phyloP scores from a whole-genome alignment of 2,797 vertebrate species.

The Hoplostethus atlanticus region DNA sequence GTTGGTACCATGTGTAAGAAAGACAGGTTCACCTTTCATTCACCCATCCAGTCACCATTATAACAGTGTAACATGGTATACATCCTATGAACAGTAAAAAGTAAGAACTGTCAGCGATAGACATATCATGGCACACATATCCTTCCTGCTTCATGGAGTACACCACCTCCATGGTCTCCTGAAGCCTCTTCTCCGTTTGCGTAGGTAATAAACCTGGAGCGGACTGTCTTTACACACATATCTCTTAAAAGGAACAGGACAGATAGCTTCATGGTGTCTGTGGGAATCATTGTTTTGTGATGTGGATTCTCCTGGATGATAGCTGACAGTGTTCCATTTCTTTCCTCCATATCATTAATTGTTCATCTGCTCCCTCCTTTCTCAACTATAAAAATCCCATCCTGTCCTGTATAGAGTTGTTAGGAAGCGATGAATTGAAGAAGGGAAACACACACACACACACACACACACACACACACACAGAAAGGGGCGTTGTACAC shows the following conservation, averaged over 20 bases:
- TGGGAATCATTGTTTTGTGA: neutral
- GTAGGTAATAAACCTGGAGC: conserved; percentile 36
- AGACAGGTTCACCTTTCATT: conserved; percentile 15
- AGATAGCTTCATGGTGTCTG: neutral
- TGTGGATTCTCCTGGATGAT: neutral
- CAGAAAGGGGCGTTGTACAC: too few species aligned
- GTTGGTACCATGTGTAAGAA: conserved; percentile 2
- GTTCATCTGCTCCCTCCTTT: conserved; percentile 25
- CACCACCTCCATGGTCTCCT: conserved; percentile 9
- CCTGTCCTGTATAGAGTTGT: neutral
- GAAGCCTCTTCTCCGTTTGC: conserved; percentile 14
- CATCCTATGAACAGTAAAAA: neutral
- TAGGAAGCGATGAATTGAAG: too few species aligned
- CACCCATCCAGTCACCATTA: conserved; percentile 29
- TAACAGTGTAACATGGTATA: neutral
- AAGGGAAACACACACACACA: neutral
- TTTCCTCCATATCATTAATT: conserved; percentile 14
- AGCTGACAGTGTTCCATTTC: conserved; percentile 12
- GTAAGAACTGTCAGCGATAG: neutral
- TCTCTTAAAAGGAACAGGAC: conserved; percentile 27
- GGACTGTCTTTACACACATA: conserved; percentile 11
- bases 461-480: neutral
- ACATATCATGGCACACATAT: neutral
- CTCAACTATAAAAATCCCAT: conserved; percentile 27
- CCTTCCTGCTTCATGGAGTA: conserved; percentile 2